Evolutionary conservation across 2,113 vertebrate genomes (phyloP).

Genomic region (Serinus canaria): DNA sequence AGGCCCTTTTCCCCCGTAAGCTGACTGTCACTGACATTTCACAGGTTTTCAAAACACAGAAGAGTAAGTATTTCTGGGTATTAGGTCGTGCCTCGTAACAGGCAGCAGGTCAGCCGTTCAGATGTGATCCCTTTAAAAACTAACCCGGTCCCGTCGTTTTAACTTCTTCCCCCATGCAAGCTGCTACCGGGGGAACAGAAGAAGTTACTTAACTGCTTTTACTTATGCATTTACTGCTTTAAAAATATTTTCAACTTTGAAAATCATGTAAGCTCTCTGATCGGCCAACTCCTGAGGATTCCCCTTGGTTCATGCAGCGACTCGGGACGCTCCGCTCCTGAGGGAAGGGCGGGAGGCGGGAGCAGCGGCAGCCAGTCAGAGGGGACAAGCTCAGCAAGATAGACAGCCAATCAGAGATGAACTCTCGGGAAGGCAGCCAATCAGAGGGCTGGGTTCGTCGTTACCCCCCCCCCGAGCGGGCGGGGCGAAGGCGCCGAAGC

Average conservation of each 20-base stretch:
- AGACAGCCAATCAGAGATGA: not conserved
- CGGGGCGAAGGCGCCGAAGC: no score
- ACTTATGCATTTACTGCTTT: not conserved
- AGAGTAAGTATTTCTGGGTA: not conserved
- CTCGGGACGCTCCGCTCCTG: rapidly evolving
- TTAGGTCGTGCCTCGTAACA: not conserved
- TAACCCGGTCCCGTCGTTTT: not conserved
- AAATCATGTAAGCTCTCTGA: rapidly evolving
- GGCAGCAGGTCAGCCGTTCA: not conserved
- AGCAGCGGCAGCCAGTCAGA: not conserved
- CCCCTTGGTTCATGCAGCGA: rapidly evolving
- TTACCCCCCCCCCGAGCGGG: rapidly evolving
- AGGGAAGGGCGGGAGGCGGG: no score
- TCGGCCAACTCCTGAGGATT: rapidly evolving
- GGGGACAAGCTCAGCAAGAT: rapidly evolving
- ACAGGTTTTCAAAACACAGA: not conserved
- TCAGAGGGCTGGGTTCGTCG: rapidly evolving
- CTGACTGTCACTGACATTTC: not conserved
- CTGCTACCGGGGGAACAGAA: rapidly evolving
- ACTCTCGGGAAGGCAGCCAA: rapidly evolving
- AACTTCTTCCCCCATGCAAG: not conserved
- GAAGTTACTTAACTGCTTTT: not conserved
- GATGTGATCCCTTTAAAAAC: not conserved
- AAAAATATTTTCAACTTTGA: not conserved
- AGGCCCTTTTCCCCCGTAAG: rapidly evolving